Evolutionary conservation across 2,888 invertebrate genomes (phyloP).

Genomic region (Dryadula phaetusa): DNA sequence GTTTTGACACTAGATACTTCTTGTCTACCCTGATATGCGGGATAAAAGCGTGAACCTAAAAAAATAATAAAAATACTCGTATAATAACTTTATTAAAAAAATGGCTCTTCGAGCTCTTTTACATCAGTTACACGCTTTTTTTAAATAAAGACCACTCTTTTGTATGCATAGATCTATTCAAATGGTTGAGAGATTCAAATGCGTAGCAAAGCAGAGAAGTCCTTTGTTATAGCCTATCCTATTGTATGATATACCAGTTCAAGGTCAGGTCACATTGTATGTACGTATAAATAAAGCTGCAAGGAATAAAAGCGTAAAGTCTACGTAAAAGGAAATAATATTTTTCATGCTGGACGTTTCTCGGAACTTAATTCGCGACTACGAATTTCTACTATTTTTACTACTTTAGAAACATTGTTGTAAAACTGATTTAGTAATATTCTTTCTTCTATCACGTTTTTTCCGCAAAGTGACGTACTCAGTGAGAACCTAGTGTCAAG

Average conservation of each 20-base stretch:
- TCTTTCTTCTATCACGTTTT: no score
- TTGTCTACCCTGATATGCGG: no score
- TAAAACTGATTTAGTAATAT: background rate
- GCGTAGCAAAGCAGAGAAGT: slow-evolving; percentile 19
- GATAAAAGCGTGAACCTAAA: no score
- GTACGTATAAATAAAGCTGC: slow-evolving; percentile 10
- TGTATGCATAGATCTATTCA: slow-evolving; percentile 22
- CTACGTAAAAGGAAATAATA: slow-evolving; percentile 14
- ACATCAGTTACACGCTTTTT: background rate
- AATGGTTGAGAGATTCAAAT: slow-evolving; percentile 23
- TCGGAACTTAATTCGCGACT: slow-evolving; percentile 3
- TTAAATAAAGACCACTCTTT: background rate
- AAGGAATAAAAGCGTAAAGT: slow-evolving; percentile 14
- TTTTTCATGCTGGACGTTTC: slow-evolving; percentile 6
- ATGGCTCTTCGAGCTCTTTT: background rate
- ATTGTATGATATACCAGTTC: slow-evolving; percentile 27
- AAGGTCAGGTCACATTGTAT: slow-evolving; percentile 20
- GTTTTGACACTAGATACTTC: no score
- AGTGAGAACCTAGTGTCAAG: no score
- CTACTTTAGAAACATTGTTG: background rate
- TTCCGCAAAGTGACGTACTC: no score
- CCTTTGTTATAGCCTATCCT: slow-evolving; percentile 26
- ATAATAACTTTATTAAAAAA: background rate
- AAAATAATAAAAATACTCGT: no score
- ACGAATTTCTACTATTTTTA: slow-evolving; percentile 1